Base-by-base conservation (phyloP, 2,797 vertebrate species). In the Sparidentex hasta region DNA sequence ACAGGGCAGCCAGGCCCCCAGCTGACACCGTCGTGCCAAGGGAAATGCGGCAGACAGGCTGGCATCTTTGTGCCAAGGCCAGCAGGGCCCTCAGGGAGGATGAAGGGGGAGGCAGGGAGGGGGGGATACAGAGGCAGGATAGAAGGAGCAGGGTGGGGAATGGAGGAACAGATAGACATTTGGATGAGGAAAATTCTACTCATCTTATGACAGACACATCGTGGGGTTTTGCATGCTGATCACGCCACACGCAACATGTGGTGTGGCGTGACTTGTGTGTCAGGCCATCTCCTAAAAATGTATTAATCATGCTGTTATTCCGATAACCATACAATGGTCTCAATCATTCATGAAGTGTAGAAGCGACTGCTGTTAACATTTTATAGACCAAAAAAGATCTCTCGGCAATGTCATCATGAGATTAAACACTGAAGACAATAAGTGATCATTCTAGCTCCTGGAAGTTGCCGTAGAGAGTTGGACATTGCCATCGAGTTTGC, bases 31-130 rank as follows among this genome's bases (percentile, higher is more conserved):
- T 54, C 62, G 83, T 92, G 92, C 93, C 94, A 84, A 84, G 90
- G 94, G 94, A 95, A 93, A 94, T 94, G 90, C 82, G 86, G 94
- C 90, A 94, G 95, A 94, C 94, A 94, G 90, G 89, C 92, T 90
- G 93, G 95, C 90, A 91, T 93, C 90, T 78, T 78, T 88, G 83
- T 91, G 93, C 93, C 91, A 93, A 78, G 87, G 90, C 92, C 90
- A 82, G 82, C 84, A 78, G 80, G 83, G 83, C 93, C 93, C 88
- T 88, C 23, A 54, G 93, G 93, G 93, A 90, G 78, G 64, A 81
- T 43, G 71, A 78, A 44, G 76, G 79, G 46, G 12, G 56, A 27
- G 50, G 17, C 25, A 33, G 50, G 17, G 46, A 33, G 63, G 47
- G 50, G 16, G 57, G 48, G 73, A 78, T 11, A 17, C 75, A 76